Base-by-base conservation (phyloP, 2,113 vertebrate species). In the Macrotis lagotis region DNA sequence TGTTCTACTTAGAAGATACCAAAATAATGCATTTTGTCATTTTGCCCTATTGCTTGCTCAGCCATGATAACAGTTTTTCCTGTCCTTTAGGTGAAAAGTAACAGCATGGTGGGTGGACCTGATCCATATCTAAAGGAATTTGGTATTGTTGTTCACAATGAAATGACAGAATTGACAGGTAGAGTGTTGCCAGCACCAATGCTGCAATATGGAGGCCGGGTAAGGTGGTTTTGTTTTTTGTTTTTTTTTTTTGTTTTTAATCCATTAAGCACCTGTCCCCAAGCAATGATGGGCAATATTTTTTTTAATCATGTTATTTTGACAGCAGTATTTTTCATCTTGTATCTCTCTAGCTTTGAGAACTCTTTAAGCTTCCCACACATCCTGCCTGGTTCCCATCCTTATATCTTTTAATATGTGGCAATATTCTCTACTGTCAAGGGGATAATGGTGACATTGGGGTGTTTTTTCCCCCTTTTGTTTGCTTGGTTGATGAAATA, bases 91-190 rank as follows among this genome's bases (percentile, higher is more conserved):
- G 99, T 99, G 96, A 99, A 99, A 98, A 99, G 99, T 95, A 99
- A 99, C 99, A 99, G 99, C 94, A 99, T 99, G 99, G 99, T 99
- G 50, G 99, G 99, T 51, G 99, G 99, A 51, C 99, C 99, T 5
- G 99, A 99, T 97, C 99, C 99, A 0, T 99, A 99, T 92, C 99
- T 99, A 98, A 99, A 99, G 96, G 99, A 99, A 97, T 99, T 99
- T 97, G 99, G 99, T 91, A 99, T 99, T 55, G 99, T 99, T 88
- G 99, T 99, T 89, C 99, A 99, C 97, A 99, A 99, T 0, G 99
- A 99, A 98, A 99, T 99, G 99, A 99, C 99, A 0, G 99, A 99
- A 95, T 98, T 99, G 95, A 99, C 99, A 2, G 99, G 99, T 93
- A 99, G 99, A 97, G 99, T 99, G 90, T 98, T 99, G 97, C 99